A percentile compares a stretch with the other conserved stretches of the same genome.
These are phyloP conservation scores for Drosophila serrata DNA, from an alignment of 1,140 invertebrate genomes.

Conservation along the genomic window DNA sequence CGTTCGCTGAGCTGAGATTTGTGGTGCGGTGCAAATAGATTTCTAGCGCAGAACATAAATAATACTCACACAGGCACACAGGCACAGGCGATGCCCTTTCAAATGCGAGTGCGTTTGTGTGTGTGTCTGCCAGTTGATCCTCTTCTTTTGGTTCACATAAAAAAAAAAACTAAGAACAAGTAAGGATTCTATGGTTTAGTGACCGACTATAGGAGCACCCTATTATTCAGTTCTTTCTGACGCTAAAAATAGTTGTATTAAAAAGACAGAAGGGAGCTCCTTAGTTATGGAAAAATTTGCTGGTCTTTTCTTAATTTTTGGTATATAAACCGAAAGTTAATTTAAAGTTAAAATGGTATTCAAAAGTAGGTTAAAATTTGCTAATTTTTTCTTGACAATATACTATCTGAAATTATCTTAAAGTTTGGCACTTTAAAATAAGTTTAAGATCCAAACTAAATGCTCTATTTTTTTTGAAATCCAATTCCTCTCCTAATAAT, in stretches of 20 bases:
- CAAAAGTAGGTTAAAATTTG: too few species aligned
- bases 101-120: slow-evolving; percentile 46
- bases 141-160: slow-evolving; percentile 35
- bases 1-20: slow-evolving; percentile 80
- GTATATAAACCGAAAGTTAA: too few species aligned
- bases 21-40: slow-evolving; percentile 84
- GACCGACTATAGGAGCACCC: neutral
- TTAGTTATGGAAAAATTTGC: too few species aligned
- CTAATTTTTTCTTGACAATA: too few species aligned
- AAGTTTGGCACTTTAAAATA: too few species aligned
- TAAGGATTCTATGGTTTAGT: neutral
- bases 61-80: slow-evolving; percentile 69
- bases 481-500: too few species aligned
- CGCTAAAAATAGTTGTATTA: neutral
- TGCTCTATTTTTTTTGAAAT: too few species aligned
- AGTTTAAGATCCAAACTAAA: too few species aligned
- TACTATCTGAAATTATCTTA: too few species aligned
- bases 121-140: slow-evolving; percentile 61
- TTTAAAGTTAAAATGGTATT: too few species aligned
- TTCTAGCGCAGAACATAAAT: slow-evolving; percentile 83
- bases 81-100: slow-evolving; percentile 22
- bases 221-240: neutral
- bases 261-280: neutral
- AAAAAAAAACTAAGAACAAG: neutral
- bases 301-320: too few species aligned